Conservation (phyloP, 2,113 vertebrate species). For the Xyrauchen texanus region DNA sequence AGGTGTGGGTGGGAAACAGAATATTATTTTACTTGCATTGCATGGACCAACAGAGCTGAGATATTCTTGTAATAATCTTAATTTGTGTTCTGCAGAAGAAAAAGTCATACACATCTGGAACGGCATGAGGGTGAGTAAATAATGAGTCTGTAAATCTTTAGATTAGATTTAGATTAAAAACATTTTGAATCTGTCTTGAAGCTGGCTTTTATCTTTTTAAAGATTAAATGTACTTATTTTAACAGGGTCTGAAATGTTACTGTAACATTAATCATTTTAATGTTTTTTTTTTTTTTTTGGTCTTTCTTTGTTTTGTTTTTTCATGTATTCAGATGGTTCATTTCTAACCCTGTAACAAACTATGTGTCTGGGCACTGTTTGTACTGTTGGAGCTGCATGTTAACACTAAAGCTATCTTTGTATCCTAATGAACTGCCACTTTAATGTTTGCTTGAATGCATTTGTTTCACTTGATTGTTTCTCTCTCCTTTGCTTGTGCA, state of each 20-base stretch:
- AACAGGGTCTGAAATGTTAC: background rate
- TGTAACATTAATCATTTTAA: background rate
- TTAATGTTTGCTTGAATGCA: slow-evolving; percentile 62
- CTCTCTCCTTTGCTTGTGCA: slow-evolving; percentile 84
- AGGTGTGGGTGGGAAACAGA: too few relatives aligned
- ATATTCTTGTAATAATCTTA: too few relatives aligned
- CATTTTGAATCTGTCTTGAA: background rate
- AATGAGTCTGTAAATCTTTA: too few relatives aligned
- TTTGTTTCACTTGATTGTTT: slow-evolving; percentile 70
- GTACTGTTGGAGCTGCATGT: slow-evolving; percentile 42
- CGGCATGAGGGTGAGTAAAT: too few relatives aligned
- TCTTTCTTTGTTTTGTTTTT: too few relatives aligned
- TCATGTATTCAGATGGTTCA: background rate
- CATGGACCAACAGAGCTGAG: too few relatives aligned
- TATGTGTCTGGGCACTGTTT: background rate
- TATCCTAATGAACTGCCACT: too few relatives aligned
- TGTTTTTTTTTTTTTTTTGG: too few relatives aligned
- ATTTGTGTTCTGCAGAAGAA: too few relatives aligned
- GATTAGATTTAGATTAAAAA: too few relatives aligned
- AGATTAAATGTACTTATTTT: background rate
- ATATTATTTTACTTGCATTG: too few relatives aligned
- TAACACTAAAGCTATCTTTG: background rate
- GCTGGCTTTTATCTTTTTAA: background rate
- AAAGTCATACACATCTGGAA: too few relatives aligned
- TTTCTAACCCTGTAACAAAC: slow-evolving; percentile 50